These are phyloP conservation scores for Dryocosmus kuriphilus DNA, from an alignment of 2,888 invertebrate species.

Conservation along the genomic window DNA sequence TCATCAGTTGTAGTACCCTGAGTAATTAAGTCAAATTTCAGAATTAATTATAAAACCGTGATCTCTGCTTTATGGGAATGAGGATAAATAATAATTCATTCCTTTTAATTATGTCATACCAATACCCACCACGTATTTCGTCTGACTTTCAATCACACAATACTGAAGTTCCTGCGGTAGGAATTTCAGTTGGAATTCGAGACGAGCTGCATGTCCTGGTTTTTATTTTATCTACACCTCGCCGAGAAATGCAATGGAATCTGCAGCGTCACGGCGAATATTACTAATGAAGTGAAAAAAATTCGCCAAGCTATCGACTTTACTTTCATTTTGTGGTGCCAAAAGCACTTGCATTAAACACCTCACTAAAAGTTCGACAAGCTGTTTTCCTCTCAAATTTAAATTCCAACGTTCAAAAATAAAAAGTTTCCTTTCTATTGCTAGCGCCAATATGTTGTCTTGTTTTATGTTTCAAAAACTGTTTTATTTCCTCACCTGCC, in stretches of 20 bases:
- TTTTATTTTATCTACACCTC: slow-evolving; percentile 27
- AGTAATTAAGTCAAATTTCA: background rate
- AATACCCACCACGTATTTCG: slow-evolving; percentile 38
- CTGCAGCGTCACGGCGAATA: slow-evolving; percentile 28
- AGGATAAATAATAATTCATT: slow-evolving; percentile 34
- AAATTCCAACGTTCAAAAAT: background rate
- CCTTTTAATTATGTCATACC: slow-evolving; percentile 35
- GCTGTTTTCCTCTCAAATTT: background rate
- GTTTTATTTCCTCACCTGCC: background rate
- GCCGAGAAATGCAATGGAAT: slow-evolving; percentile 35
- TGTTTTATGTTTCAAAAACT: background rate
- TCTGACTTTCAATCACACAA: slow-evolving; percentile 39
- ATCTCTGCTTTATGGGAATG: background rate
- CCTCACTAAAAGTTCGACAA: background rate
- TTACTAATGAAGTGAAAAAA: slow-evolving; percentile 33
- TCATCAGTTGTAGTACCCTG: background rate
- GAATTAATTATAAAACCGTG: slow-evolving; percentile 21
- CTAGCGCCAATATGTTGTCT: too few species aligned
- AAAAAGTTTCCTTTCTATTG: background rate
- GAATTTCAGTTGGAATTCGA: slow-evolving; percentile 38
- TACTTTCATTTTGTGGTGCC: background rate
- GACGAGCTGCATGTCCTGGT: slow-evolving; percentile 37
- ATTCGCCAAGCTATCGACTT: slow-evolving; percentile 12
- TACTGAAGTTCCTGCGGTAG: slow-evolving; percentile 36
- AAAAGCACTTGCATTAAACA: background rate